Base-by-base conservation (phyloP, 1,140 invertebrate genomes). In the Zelostemma sp. region DNA sequence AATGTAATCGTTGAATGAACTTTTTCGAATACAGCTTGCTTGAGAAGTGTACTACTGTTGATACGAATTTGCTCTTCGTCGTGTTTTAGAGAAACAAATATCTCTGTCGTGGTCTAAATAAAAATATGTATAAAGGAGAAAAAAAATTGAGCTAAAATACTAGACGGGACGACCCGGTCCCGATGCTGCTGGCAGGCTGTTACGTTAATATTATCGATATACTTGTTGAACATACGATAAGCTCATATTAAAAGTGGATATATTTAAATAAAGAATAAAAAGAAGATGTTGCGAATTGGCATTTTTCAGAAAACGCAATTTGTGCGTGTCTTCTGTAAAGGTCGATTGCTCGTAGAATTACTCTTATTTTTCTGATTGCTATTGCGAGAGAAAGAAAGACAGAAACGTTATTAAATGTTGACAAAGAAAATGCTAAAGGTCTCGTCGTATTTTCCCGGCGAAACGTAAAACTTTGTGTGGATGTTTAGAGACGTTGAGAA, bases 121-220 rank as follows among this genome's bases (percentile, higher is more conserved):
- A 58, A 63, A 48, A 61, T 50, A 16, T 35, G n/a, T 35, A 14
- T 5, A 41, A 40, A 38, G 17, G 35, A 68, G 35, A 18, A 50
- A 61, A 54, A 64, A 17, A 58, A 56, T 55, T 53, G 53, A 47
- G 55, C 12, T 33, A 59, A 55, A 58, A 28, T 63, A 74, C 56
- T 62, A 51, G 45, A 43, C 35, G 61, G 14, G 46, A 40, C 50
- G n/a, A 19, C 1, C 21, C 45, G 57, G 48, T 49, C n/a, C 63
- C 40, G 28, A 5, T 72, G 78, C 84, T 86, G 82, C 82, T 85
- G 82, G 82, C 82, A 83, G 80, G 77, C 82, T 85, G 83, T 85
- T 85, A 80, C 76, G 80, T 84, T 85, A 80, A 75, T 79, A 80
- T 76, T 77, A 72, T 74, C 74, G 64, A 79, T 80, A 80, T 73